Evolutionary conservation across 2,113 vertebrate genomes (phyloP).

Genomic region (Nerophis lumbriciformis): DNA sequence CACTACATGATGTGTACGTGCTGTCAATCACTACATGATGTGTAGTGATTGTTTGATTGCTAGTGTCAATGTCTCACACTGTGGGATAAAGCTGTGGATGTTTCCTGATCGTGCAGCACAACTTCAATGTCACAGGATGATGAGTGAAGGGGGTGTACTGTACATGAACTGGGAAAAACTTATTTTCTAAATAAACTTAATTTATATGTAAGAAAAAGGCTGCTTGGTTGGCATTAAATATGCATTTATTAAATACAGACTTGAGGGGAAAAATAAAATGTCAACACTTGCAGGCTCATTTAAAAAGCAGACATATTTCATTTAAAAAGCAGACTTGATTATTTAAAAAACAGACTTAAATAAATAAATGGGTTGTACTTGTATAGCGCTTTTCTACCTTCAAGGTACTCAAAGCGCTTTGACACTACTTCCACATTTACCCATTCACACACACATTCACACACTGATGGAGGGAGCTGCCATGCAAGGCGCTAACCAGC

Average conservation of each 20-base stretch:
- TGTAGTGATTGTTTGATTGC: no score
- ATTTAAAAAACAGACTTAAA: no score
- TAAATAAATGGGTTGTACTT: no score
- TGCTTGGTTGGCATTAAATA: neutral
- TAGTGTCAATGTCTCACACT: constrained; percentile 50
- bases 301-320: neutral
- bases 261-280: constrained; percentile 8
- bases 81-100: constrained; percentile 30
- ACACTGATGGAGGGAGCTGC: no score
- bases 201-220: constrained; percentile 59
- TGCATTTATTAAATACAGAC: neutral
- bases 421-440: no score
- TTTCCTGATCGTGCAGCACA: constrained; percentile 43
- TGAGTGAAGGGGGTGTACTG: constrained; percentile 36
- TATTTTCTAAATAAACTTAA: constrained; percentile 75
- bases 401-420: no score
- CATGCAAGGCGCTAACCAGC: no score
- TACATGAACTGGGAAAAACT: constrained; percentile 36
- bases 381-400: no score
- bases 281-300: neutral
- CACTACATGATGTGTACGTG: no score
- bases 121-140: constrained; percentile 30
- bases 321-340: no score
- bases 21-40: no score
- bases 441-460: no score